Conservation (phyloP, 2,888 invertebrate species). For the Drosophila acutilabella region DNA sequence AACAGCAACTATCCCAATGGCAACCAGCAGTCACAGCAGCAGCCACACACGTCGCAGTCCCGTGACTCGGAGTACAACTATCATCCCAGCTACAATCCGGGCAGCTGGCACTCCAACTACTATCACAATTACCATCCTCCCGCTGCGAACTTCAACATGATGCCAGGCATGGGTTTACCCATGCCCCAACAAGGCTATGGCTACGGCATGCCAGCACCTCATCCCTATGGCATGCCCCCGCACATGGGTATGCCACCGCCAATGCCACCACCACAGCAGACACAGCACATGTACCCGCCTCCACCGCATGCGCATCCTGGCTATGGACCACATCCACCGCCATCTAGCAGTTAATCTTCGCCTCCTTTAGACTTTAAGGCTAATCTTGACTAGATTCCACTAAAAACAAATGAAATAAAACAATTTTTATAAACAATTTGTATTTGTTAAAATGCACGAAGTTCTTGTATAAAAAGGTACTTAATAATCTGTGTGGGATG, state of each 20-base stretch:
- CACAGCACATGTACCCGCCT: constrained; percentile 38
- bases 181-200: constrained; percentile 60
- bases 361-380: constrained; percentile 4
- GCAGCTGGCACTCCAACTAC: constrained; percentile 84
- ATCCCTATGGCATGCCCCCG: constrained; percentile 50
- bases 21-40: constrained; percentile 19
- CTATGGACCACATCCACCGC: constrained; percentile 9
- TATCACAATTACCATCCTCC: constrained; percentile 71
- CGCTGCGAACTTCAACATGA: constrained; percentile 64
- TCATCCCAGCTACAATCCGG: constrained; percentile 74
- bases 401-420: constrained; percentile 43
- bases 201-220: constrained; percentile 50
- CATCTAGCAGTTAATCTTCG: constrained; percentile 16
- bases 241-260: constrained; percentile 49
- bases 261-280: constrained; percentile 35
- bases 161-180: constrained; percentile 56
- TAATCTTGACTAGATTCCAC: constrained; percentile 44
- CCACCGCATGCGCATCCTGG: constrained; percentile 8
- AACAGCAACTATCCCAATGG: constrained; percentile 25
- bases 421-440: constrained; percentile 43
- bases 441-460: constrained; percentile 56
- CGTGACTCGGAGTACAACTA: constrained; percentile 58
- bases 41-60: constrained; percentile 35
- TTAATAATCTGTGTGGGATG: constrained; percentile 66
- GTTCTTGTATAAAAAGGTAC: constrained; percentile 73